Percentiles rank a stretch among this genome's conserved stretches.
Conservation (phyloP, 1,140 invertebrate species). For the Drosophila subobscura region DNA sequence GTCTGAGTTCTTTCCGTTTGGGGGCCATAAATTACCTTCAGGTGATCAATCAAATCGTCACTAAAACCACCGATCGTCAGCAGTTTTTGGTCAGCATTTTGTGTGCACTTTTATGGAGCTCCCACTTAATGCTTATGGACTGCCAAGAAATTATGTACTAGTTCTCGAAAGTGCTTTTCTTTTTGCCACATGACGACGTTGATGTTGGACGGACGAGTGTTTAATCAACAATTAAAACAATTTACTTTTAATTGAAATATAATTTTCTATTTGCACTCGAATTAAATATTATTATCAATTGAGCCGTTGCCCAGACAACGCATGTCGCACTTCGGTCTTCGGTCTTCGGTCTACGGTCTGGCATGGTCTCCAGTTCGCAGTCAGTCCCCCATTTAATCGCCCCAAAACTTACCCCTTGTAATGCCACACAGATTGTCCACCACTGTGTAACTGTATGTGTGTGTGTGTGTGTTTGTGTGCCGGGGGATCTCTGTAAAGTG, state of each 20-base stretch:
- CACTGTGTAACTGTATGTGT: constrained; percentile 6
- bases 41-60: constrained; percentile 75
- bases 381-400: constrained; percentile 55
- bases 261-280: constrained; percentile 81
- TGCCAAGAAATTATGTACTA: background rate
- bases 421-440: constrained; percentile 42
- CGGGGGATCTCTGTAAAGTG: constrained; percentile 75
- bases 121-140: constrained; percentile 39
- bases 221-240: constrained; percentile 81
- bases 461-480: constrained; percentile 5
- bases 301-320: constrained; percentile 56
- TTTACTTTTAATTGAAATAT: constrained; percentile 81
- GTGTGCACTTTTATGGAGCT: constrained; percentile 52
- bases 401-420: constrained; percentile 56
- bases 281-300: constrained; percentile 79
- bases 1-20: constrained; percentile 25
- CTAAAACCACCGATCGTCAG: constrained; percentile 48
- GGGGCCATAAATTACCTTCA: constrained; percentile 49
- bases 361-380: constrained; percentile 33
- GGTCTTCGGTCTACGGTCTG: constrained; percentile 27
- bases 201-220: constrained; percentile 32
- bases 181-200: constrained; percentile 54
- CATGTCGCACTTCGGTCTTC: constrained; percentile 40
- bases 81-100: constrained; percentile 35
- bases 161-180: constrained; percentile 19